These are phyloP conservation scores for Isoperla grammatica DNA, from an alignment of 2,888 invertebrate genomes.

Conservation along the genomic window DNA sequence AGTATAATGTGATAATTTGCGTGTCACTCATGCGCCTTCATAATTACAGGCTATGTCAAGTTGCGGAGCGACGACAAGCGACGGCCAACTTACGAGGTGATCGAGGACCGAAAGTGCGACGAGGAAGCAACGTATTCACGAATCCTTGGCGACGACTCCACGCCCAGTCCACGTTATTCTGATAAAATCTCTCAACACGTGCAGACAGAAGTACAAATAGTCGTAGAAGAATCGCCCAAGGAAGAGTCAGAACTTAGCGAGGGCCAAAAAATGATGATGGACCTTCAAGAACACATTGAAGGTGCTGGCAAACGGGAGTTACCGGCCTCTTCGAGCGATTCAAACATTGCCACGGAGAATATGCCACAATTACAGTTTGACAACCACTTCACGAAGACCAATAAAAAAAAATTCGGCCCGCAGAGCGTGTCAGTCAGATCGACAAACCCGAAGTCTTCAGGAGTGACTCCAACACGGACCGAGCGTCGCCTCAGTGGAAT, in stretches of 20 bases:
- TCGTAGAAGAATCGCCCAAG: neutral
- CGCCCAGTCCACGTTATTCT: neutral
- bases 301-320: neutral
- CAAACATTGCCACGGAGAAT: neutral
- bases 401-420: slow-evolving; percentile 20
- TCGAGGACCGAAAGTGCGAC: neutral
- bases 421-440: neutral
- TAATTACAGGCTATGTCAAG: slow-evolving; percentile 53
- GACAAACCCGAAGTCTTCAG: neutral
- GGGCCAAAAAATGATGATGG: slow-evolving; percentile 15
- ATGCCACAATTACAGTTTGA: neutral
- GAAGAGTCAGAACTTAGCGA: neutral
- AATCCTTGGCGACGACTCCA: neutral
- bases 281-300: slow-evolving; percentile 13
- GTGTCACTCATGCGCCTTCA: too few species aligned
- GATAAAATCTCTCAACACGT: neutral
- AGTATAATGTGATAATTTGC: too few species aligned
- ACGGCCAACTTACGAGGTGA: slow-evolving; percentile 18
- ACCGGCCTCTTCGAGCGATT: neutral
- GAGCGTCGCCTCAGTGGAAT: slow-evolving; percentile 22
- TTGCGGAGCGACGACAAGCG: slow-evolving; percentile 36
- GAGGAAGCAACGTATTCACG: slow-evolving; percentile 21
- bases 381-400: neutral
- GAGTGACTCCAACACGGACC: slow-evolving; percentile 10
- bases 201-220: neutral